A percentile compares a stretch with the other conserved stretches of the same genome.
These are phyloP conservation scores for Falco concolor DNA, from an alignment of 2,797 vertebrate species.

Conservation along the genomic window DNA sequence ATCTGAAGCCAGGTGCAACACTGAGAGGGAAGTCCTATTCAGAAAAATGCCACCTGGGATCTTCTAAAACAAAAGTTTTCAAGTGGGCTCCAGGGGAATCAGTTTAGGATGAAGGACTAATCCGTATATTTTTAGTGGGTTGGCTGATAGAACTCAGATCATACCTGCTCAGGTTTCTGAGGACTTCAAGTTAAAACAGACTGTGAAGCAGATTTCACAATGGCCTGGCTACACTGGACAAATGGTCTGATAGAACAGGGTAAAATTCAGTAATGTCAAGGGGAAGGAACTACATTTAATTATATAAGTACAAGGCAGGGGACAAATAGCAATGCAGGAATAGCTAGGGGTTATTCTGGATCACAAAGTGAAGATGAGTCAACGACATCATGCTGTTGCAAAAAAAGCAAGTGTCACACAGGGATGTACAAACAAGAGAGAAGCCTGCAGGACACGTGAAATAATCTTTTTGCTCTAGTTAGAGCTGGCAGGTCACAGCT, in stretches of 20 bases:
- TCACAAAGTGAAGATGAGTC: background rate
- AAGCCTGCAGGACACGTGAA: background rate
- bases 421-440: background rate
- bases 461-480: background rate
- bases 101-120: background rate
- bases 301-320: background rate
- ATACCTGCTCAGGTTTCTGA: background rate
- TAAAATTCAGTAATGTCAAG: background rate
- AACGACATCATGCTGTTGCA: background rate
- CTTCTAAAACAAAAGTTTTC: background rate
- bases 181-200: background rate
- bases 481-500: background rate
- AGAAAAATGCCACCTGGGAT: background rate
- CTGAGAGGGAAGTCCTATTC: background rate
- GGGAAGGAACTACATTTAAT: background rate
- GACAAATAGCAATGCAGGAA: background rate
- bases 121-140: background rate
- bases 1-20: background rate
- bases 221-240: background rate
- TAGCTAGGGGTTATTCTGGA: background rate
- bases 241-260: background rate
- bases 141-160: background rate
- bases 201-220: background rate
- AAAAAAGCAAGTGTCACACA: background rate
- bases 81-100: background rate